A percentile compares a stretch with the other conserved stretches of the same genome.
phyloP scores from a whole-genome alignment of 2,797 vertebrate genomes.

The Leuciscus waleckii region DNA sequence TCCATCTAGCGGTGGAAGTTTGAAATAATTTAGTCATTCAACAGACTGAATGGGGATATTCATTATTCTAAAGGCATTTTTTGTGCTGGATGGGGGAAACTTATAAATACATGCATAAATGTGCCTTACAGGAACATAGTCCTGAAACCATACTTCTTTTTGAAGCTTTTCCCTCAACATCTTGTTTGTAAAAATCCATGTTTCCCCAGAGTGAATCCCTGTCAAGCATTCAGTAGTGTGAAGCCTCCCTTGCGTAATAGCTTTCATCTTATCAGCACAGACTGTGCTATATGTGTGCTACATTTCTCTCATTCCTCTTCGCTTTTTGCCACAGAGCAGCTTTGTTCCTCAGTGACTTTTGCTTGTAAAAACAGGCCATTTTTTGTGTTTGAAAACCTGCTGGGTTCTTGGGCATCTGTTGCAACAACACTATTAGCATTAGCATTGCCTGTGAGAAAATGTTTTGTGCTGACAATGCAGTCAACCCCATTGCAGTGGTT shows the following conservation, averaged over 20 bases:
- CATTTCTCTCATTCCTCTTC: constrained; percentile 40
- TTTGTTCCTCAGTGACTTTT: constrained; percentile 16
- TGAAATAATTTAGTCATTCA: background rate
- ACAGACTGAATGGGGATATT: background rate
- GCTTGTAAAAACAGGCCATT: constrained; percentile 18
- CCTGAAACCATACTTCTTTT: background rate
- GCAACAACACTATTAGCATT: constrained; percentile 26
- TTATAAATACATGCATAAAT: background rate
- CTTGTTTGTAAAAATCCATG: constrained; percentile 17
- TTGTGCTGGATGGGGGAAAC: background rate
- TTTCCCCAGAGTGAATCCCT: constrained; percentile 17
- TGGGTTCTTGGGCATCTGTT: constrained; percentile 13
- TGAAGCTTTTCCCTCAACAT: constrained; percentile 18
- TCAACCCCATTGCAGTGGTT: background rate
- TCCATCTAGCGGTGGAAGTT: constrained; percentile 54
- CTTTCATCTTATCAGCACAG: constrained; percentile 38
- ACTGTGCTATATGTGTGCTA: constrained; percentile 30
- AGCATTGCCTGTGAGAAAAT: constrained; percentile 11
- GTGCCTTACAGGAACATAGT: background rate
- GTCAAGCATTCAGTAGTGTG: constrained; percentile 15
- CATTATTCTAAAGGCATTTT: background rate
- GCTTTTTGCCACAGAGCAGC: constrained; percentile 7
- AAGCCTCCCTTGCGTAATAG: constrained; percentile 4
- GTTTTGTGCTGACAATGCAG: constrained; percentile 25
- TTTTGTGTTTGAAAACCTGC: constrained; percentile 13